Evolutionary conservation across 1,140 invertebrate genomes (phyloP), one percentile per base, ranked within the genome.

Genomic region (Eufriesea mexicana): DNA sequence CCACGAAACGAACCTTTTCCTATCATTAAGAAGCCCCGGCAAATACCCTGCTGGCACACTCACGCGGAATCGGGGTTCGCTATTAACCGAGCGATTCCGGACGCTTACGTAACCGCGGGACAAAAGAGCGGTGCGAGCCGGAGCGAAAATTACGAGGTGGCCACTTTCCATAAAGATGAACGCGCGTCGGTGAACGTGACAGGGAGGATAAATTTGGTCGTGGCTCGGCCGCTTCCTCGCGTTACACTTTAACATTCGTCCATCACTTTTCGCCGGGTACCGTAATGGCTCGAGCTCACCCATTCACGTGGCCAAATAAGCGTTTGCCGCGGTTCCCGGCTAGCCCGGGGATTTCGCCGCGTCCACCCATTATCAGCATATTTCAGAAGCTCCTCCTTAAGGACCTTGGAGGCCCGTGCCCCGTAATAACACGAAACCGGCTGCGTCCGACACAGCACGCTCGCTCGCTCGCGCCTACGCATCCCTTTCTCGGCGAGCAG

Each of bases 401-500:
- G 72, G 66, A 59, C 49, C 59, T 72, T 28, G 47, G 51, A 71
- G 74, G 68, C 68, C 67, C 73, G 77, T 80, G 73, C 79, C 49
- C 54, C 66, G 66, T 85, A 75, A 76, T 70, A 77, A 79, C 57
- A 49, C 28, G 68, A 78, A 86, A 83, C 80, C 67, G 79, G 47
- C 86, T 75, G 83, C 51, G 55, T 73, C 47, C 71, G 35, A 51
- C 54, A 9, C 20, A n/a, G n/a, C n/a, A n/a, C 35, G 35, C 12
- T n/a, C 55, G 64, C 55, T 51, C 61, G 25, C 54, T 70, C 71
- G 73, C 85, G 59, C 76, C 89, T 90, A 87, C 82, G 82, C 86
- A 80, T 14, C 8, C 5, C 20, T 20, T 8, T 47, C 66, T 76
- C 57, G 59, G 47, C 77, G 49, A 76, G 55, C 86, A 23, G 59